Evolutionary conservation across 2,888 invertebrate genomes (phyloP).

Genomic region (Platycheirus albimanus): DNA sequence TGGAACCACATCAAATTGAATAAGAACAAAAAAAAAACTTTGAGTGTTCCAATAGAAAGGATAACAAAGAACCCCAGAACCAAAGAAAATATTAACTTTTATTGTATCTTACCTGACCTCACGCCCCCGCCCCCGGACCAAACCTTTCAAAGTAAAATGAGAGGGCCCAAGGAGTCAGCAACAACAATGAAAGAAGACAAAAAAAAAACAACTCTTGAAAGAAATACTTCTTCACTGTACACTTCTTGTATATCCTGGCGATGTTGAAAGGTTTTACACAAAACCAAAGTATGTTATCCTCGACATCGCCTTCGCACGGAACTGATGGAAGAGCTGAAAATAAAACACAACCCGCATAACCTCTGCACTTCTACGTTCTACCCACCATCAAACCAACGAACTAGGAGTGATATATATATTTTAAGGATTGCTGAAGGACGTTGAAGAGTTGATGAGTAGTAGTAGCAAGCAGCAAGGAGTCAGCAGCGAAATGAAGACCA

Average conservation of each 20-base stretch:
- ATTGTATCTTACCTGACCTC: constrained; percentile 54
- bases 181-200: neutral
- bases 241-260: constrained; percentile 22
- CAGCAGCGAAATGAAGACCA: constrained; percentile 36
- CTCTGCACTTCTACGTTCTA: too few species aligned
- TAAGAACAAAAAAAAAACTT: constrained; percentile 43
- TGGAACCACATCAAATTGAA: constrained; percentile 58
- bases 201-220: constrained; percentile 30
- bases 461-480: too few species aligned
- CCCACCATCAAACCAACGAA: constrained; percentile 1
- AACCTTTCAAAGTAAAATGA: constrained; percentile 13
- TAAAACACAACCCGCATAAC: constrained; percentile 42
- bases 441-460: neutral
- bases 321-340: constrained; percentile 37
- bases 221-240: constrained; percentile 20
- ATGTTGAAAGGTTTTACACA: constrained; percentile 66
- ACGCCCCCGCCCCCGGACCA: constrained; percentile 15
- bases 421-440: constrained; percentile 55
- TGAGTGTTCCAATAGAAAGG: constrained; percentile 50
- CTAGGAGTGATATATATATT: constrained; percentile 48
- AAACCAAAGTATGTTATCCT: constrained; percentile 66
- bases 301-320: constrained; percentile 47
- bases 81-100: constrained; percentile 72
- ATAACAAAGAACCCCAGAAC: constrained; percentile 53
- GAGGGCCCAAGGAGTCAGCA: neutral